A percentile compares a stretch with the other conserved stretches of the same genome.
Evolutionary conservation across 2,888 invertebrate species (phyloP).

Genomic region (Cetonia aurata): DNA sequence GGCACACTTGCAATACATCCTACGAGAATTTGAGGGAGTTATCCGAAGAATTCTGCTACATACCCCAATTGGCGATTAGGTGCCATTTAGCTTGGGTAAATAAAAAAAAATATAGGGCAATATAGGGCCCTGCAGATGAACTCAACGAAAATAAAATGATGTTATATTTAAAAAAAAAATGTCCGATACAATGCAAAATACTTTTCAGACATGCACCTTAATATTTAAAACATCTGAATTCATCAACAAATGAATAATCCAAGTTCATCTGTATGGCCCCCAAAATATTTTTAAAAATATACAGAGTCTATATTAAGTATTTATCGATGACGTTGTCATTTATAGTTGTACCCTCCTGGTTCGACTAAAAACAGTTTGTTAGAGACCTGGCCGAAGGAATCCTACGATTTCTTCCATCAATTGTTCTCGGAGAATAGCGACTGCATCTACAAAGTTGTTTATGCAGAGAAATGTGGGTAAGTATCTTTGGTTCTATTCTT

Average conservation of each 20-base stretch:
- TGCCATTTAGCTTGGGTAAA: conserved; percentile 42
- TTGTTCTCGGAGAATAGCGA: not conserved
- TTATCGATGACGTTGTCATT: not conserved
- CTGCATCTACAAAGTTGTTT: conserved; percentile 22
- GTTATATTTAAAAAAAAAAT: too few species aligned
- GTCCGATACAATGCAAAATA: too few species aligned
- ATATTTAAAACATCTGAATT: too few species aligned
- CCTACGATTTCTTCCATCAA: conserved; percentile 20
- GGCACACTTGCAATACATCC: conserved; percentile 24
- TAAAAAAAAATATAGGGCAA: not conserved
- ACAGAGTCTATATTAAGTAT: too few species aligned
- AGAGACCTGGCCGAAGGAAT: conserved; percentile 29
- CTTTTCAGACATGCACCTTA: too few species aligned
- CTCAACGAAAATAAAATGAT: too few species aligned
- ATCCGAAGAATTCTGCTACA: conserved; percentile 20
- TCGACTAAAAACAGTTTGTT: conserved; percentile 27
- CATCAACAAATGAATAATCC: too few species aligned
- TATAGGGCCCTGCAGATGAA: too few species aligned
- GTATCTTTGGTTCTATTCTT: not conserved
- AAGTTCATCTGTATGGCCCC: too few species aligned
- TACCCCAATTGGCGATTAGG: conserved; percentile 41
- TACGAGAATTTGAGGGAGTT: conserved; percentile 37
- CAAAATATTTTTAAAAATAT: too few species aligned
- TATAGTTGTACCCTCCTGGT: conserved; percentile 35
- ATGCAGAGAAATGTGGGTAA: conserved; percentile 34